Base-by-base conservation (phyloP, 2,113 vertebrate species). In the Malurus melanocephalus region DNA sequence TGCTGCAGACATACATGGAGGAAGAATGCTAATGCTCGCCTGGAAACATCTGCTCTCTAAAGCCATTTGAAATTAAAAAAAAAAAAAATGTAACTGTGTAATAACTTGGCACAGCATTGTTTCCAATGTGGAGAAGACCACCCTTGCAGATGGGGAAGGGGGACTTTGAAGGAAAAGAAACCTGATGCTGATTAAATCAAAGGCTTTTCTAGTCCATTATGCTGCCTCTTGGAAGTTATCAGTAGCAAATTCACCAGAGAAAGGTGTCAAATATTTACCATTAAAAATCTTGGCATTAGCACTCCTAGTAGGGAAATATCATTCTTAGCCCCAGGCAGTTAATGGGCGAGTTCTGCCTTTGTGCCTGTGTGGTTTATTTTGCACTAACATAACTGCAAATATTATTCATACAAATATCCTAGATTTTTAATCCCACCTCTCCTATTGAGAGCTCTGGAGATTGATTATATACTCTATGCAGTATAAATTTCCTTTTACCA, bases 121-220 rank as follows among this genome's bases (percentile, higher is more conserved):
- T 93, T 85, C 64, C 74, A 90, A 9, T 61, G 64, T 62, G 61
- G 73, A 79, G 57, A 64, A 87, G 91, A 93, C 92, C 93, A 94
- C 94, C 86, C 92, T 55, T 80, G 86, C 66, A 82, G 92, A 88
- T 65, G 35, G 73, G 77, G 80, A 93, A 84, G 24, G 55, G 46
- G 20, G 16, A 55, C 17, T 46, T 53, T 16, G 71, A 90, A 91
- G 48, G 16, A 73, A 73, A 92, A 75, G 57, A 57, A 93, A 57
- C 26, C 38, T 53, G 80, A 51, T n/a, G 62, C 26, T 78, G 71
- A 73, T 91, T 88, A 85, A 76, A 84, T 5, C 57, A 66, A 90
- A 65, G 32, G 18, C 55, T 51, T 45, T 23, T 61, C 53, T 88
- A 52, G 66, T 84, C 55, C 26, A 21, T 86, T 93, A 32, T 40